Evolutionary conservation across 2,888 invertebrate species (phyloP), one percentile per base, ranked within the genome.

Genomic region (Hedya salicella): DNA sequence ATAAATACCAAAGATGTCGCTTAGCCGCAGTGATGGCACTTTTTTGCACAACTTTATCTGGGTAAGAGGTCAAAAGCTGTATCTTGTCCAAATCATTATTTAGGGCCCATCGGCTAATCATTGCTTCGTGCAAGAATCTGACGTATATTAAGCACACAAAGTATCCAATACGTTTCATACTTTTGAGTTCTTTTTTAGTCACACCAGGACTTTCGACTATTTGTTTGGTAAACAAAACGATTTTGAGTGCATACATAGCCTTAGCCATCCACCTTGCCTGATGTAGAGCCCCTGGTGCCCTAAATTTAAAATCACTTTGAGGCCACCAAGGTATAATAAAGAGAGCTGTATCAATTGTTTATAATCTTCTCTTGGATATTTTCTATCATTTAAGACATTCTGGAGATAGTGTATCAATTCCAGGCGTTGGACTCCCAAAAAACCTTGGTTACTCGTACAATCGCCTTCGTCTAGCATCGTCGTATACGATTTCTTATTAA

Each of bases 1-100:
- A 42, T 14, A 42, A 42, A 42, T 42, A 42, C 42, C 42, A 42
- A 42, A 42, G 42, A 42, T 42, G 42, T 42, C 42, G n/a, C 14
- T 42, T 42, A 14, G 42, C 42, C 42, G 42, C 42, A 14, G 42
- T 11, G 9, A 42, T n/a, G 42, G 42, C 42, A 42, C 42, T 42
- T 42, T 42, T 42, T 14, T 42, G n/a, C 14, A 42, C 42, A 42
- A 14, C 14, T 42, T 42, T 32, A 32, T 32, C 32, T 8, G 32
- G 32, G 11, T 32, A 32, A 32, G 8, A 9, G 32, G 8, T 32
- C 11, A 32, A 32, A 32, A 32, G 32, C 32, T 9, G 32, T 32
- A 32, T 8, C 32, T 8, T 32, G 11, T 32, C 32, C 32, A 8
- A 32, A 32, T 32, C 32, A 32, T 32, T 32, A 0, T 32, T 32